Conservation (phyloP, 2,888 invertebrate genomes). For the Nomada goodeniana region DNA sequence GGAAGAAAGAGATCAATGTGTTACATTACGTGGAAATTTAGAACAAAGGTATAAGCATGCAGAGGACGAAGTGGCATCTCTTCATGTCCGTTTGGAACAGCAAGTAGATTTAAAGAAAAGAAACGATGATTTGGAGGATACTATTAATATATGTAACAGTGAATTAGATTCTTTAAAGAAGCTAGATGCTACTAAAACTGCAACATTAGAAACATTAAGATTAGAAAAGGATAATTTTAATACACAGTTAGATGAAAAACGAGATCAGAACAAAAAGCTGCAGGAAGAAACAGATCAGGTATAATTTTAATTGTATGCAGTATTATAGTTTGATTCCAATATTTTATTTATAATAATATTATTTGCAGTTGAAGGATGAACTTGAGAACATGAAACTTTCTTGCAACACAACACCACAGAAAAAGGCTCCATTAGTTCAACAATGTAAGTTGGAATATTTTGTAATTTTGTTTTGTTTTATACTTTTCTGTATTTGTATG, state of each 20-base stretch:
- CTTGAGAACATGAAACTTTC: slow-evolving; percentile 72
- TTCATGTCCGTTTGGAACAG: slow-evolving; percentile 78
- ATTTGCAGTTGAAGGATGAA: slow-evolving; percentile 75
- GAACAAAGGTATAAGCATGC: slow-evolving; percentile 75
- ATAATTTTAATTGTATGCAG: background rate
- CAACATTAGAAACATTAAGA: slow-evolving; percentile 77
- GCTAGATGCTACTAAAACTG: slow-evolving; percentile 74
- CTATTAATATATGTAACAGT: slow-evolving; percentile 77
- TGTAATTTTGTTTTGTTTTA: slow-evolving; percentile 25
- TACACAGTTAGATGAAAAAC: slow-evolving; percentile 69
- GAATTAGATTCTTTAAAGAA: slow-evolving; percentile 79
- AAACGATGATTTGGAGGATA: slow-evolving; percentile 75
- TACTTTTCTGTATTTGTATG: slow-evolving; percentile 1
- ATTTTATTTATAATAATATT: background rate
- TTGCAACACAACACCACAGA: slow-evolving; percentile 58
- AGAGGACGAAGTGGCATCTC: slow-evolving; percentile 74
- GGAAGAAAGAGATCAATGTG: slow-evolving; percentile 81
- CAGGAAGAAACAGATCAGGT: slow-evolving; percentile 77
- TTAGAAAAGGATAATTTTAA: slow-evolving; percentile 76
- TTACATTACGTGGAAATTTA: slow-evolving; percentile 74
- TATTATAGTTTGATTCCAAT: background rate
- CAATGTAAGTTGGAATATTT: slow-evolving; percentile 67
- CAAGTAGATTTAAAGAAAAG: slow-evolving; percentile 72
- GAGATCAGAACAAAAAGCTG: slow-evolving; percentile 76
- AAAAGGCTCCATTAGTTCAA: slow-evolving; percentile 18